Base-by-base conservation (phyloP, 2,797 vertebrate genomes). In the Hippocampus kuda region DNA sequence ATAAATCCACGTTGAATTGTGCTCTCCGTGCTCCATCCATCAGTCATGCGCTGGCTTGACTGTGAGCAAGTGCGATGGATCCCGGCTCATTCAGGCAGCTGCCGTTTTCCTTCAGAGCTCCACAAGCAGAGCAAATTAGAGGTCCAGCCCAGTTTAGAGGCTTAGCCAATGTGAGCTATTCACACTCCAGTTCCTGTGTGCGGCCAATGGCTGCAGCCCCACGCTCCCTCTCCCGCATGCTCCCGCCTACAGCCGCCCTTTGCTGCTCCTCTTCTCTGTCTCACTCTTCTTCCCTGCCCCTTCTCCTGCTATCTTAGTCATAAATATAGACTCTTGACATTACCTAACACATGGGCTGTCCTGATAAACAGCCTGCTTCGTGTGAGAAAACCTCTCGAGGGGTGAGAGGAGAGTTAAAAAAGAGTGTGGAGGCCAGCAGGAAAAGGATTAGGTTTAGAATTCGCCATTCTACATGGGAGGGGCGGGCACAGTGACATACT, bases 61-160 rank as follows among this genome's bases (percentile, higher is more conserved):
- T 89, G 86, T 83, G 86, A 90, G 88, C 80, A 60, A 88, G 84
- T 86, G 82, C 86, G 85, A 27, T 1, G 77, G 80, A 88, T 86
- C 69, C 79, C 79, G 77, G 77, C 83, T 84, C 81, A 83, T 82
- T 81, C 83, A 83, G 84, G 91, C 94, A 94, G 93, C 93, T 93
- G 93, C 91, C 81, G 86, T 86, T 92, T 88, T 92, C 90, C 91
- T 91, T 91, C 90, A 87, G 87, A 93, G 89, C 91, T 87, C 91
- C 88, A 89, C 91, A 89, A 90, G 91, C 91, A 88, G 84, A 87
- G 92, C 85, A 89, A 91, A 85, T 89, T 83, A 91, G 90, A 89
- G 89, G 90, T 89, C 89, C 88, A 85, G 89, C 87, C 89, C 90
- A 88, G 91, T 83, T 85, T 89, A 86, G 85, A 90, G 81, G 86